Evolutionary conservation across 1,140 invertebrate species (phyloP).

Genomic region (Drosophila nigromelanica): DNA sequence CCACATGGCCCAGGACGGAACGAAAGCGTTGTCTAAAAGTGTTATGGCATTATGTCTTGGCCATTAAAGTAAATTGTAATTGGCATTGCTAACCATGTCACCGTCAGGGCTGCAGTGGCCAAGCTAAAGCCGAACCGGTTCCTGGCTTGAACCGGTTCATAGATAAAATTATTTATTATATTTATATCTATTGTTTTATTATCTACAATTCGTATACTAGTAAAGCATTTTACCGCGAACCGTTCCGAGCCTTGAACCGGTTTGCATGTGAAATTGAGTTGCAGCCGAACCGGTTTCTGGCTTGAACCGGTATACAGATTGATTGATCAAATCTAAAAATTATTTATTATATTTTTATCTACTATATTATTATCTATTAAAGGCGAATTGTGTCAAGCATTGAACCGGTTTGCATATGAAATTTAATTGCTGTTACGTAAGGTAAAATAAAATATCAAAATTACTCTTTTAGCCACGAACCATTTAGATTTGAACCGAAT

Average conservation of each 20-base stretch:
- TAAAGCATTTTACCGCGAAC: too few relatives aligned
- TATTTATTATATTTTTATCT: not conserved
- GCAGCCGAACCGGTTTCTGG: not conserved
- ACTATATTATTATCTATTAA: too few relatives aligned
- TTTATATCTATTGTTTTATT: too few relatives aligned
- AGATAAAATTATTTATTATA: not conserved
- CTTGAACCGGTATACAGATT: not conserved
- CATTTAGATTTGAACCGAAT: too few relatives aligned
- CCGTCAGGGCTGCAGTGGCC: conserved; percentile 12
- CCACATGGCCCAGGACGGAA: conserved; percentile 72
- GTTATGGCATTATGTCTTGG: conserved; percentile 64
- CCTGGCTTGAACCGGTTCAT: not conserved
- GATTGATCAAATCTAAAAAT: not conserved
- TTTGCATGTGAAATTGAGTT: too few relatives aligned
- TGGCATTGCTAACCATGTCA: conserved; percentile 48
- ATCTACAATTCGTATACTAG: too few relatives aligned
- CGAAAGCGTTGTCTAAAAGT: conserved; percentile 44
- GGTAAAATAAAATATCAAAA: too few relatives aligned
- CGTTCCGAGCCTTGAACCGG: too few relatives aligned
- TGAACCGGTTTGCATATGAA: too few relatives aligned
- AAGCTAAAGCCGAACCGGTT: not conserved
- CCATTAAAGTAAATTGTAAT: conserved; percentile 81
- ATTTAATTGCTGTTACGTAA: too few relatives aligned
- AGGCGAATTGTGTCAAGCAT: too few relatives aligned
- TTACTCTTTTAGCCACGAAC: too few relatives aligned